Evolutionary conservation across 2,888 invertebrate genomes (phyloP), one percentile per base, ranked within the genome.

Genomic region (Agrotis exclamationis): DNA sequence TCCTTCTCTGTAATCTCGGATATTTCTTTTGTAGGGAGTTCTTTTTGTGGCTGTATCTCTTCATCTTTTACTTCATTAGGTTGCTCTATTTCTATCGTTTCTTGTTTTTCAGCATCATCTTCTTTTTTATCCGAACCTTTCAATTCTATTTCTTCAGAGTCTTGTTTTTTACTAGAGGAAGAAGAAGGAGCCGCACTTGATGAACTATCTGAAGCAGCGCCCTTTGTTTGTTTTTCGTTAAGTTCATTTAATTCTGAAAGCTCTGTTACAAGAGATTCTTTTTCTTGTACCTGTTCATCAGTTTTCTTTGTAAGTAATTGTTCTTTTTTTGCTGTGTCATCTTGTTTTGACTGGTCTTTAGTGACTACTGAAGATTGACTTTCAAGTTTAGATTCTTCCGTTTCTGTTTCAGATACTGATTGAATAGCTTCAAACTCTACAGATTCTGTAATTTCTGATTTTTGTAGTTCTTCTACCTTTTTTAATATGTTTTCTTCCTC

Each of bases 21-120:
- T 44, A 53, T 9, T 45, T 45, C n/a, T 33, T 53, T 33, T 28
- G 16, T n/a, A 6, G 33, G 2, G 33, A 50, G 3, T 11, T 53
- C 18, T 20, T 20, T 33, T 13, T 20, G 54, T 11, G n/a, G 18
- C 5, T 47, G 20, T 14, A 33, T 1, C 3, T 54, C 16, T 18
- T 70, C 22, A 1, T 57, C 47, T 18, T 33, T 20, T 16, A 7
- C 14, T 48, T 18, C 5, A 3, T 6, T 14, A 9, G 14, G 16
- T 7, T 47, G 50, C 14, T 54, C 24, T 13, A 22, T 14, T 28
- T 51, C 39, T 3, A n/a, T 3, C 9, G 0, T n/a, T 24, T 39
- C 47, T 44, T 63, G 14, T 44, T 58, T 70, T 28, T 58, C 28
- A 24, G 3, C 6, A 5, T 53, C 57, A 22, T 76, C 44, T 0